These are phyloP conservation scores for Erythrolamprus reginae DNA, from an alignment of 2,113 vertebrate species.

Conservation along the genomic window DNA sequence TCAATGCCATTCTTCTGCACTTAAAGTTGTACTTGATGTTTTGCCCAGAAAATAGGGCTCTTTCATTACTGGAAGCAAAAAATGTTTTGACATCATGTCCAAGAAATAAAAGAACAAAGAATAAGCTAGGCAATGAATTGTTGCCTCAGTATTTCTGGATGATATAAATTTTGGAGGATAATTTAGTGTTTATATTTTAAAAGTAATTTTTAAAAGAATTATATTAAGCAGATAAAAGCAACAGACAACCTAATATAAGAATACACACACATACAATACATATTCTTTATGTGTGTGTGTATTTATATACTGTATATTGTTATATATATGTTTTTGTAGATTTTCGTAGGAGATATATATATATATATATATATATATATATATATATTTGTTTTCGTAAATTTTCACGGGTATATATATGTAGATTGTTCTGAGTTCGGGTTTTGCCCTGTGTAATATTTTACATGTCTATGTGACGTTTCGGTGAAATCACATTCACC, in stretches of 20 bases:
- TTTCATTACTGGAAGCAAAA: conserved; percentile 4
- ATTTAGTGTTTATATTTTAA: background rate
- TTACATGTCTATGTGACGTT: too few species aligned
- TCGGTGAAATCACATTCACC: too few species aligned
- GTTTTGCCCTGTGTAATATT: too few species aligned
- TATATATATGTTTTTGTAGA: too few species aligned
- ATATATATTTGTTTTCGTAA: too few species aligned
- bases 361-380: too few species aligned
- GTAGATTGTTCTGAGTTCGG: too few species aligned
- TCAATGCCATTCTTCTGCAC: background rate
- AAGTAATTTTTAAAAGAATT: background rate
- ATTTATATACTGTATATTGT: too few species aligned
- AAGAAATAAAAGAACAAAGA: background rate
- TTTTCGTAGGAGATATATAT: too few species aligned
- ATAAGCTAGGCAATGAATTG: background rate
- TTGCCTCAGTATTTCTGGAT: background rate
- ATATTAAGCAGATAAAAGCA: background rate
- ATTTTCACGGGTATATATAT: too few species aligned
- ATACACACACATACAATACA: too few species aligned
- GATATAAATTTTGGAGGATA: background rate
- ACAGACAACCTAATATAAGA: background rate
- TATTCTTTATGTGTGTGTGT: too few species aligned
- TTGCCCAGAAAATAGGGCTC: background rate
- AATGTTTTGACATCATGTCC: background rate
- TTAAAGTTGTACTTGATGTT: background rate